Evolutionary conservation across 2,888 invertebrate genomes (phyloP), one percentile per base, ranked within the genome.

Genomic region (Octonoba sinensis): DNA sequence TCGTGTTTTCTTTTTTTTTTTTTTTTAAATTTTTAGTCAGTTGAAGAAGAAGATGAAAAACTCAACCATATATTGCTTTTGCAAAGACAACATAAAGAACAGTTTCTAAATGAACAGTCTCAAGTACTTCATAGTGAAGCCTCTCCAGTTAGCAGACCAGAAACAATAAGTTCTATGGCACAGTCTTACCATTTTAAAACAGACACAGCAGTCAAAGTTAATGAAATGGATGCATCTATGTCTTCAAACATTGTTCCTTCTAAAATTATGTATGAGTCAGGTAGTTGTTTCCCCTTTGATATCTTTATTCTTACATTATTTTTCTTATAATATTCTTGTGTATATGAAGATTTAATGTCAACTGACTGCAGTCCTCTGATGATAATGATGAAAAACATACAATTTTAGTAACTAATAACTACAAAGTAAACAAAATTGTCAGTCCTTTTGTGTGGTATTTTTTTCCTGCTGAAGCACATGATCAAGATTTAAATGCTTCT

Each of bases 1-100:
- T n/a, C 8, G 8, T 36, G 36, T 8, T 36, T 36, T 36, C 6
- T 4, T 11, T 36, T 11, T 8, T 36, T 8, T 36, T 6, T 3
- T 65, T 18, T 54, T 16, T 12, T 46, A n/a, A n/a, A n/a, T 22
- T 57, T 69, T 59, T n/a, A 84, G 82, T 69, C 77, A 20, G 65
- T 73, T 51, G 84, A 74, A 18, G 95, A 96, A 87, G 94, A 95
- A 85, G 95, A 96, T 88, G 92, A 94, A 86, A 96, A 96, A 89
- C 89, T 96, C 85, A 91, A 94, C 69, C 91, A 95, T 84, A 95
- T 96, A 86, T 90, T 96, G 15, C 95, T 93, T 88, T 96, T 96
- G 91, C 96, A 96, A 1, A 94, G 95, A 87, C 95, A 95, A 87
- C 96, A 96, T 88, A 96, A 96, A 87, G 93, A 87, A 59, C 87